A percentile compares a stretch with the other conserved stretches of the same genome.
Conservation (phyloP, 92 coral and sea anemone species). For the Isaurus tuberculatus region DNA sequence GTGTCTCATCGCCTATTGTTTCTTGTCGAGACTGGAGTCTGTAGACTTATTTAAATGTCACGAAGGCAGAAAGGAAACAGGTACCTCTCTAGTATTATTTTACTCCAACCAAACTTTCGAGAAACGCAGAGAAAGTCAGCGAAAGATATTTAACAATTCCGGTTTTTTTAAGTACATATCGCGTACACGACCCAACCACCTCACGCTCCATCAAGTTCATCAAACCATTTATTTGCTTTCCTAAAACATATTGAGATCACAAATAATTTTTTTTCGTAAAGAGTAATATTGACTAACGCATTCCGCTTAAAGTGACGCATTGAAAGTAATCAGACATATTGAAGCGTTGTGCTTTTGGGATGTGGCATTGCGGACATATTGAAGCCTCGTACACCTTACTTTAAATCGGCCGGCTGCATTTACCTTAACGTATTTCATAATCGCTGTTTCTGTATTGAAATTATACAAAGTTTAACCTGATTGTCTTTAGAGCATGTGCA, state of each 20-base stretch:
- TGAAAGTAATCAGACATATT: conserved; percentile 6
- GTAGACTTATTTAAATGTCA: not conserved
- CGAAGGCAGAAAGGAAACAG: not conserved
- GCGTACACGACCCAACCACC: not conserved
- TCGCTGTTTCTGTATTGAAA: not conserved
- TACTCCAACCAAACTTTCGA: not conserved
- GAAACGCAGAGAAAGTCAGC: not conserved
- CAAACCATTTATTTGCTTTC: not conserved
- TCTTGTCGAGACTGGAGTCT: not conserved
- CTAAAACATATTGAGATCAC: not conserved
- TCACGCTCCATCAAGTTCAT: not conserved
- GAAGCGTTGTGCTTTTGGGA: conserved; percentile 22
- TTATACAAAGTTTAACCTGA: not conserved
- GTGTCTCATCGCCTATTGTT: not conserved
- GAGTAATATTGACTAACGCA: not conserved
- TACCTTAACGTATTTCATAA: not conserved
- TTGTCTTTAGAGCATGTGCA: conserved; percentile 24
- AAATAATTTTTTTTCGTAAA: not conserved
- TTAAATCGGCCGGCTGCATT: not conserved
- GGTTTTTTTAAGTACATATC: not conserved
- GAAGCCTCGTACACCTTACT: conserved; percentile 1
- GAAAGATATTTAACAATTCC: not conserved
- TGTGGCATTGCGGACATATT: too few relatives aligned
- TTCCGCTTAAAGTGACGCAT: not conserved
- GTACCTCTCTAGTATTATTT: not conserved